Conservation (phyloP, 2,888 invertebrate genomes). For the Tachina lurida region DNA sequence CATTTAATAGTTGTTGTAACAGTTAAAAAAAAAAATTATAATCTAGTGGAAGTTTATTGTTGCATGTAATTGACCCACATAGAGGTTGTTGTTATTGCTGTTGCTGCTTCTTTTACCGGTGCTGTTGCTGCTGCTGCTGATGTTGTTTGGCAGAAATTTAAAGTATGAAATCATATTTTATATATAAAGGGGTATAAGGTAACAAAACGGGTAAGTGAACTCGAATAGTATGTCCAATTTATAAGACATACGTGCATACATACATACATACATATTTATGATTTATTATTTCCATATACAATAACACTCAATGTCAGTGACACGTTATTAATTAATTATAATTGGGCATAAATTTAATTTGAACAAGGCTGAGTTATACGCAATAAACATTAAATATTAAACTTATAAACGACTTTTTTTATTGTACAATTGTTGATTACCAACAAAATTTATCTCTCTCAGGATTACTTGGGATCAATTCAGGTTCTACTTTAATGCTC, state of each 20-base stretch:
- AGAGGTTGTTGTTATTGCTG: constrained; percentile 5
- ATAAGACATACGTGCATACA: background rate
- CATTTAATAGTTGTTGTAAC: constrained; percentile 40
- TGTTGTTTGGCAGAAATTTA: constrained; percentile 21
- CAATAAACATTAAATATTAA: background rate
- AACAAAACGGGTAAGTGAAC: background rate
- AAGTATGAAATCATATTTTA: constrained; percentile 13
- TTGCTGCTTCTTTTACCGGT: constrained; percentile 9
- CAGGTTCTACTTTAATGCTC: too few relatives aligned
- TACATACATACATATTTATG: background rate
- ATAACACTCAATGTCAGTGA: background rate
- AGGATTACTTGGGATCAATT: background rate
- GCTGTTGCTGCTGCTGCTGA: background rate
- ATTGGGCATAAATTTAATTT: background rate
- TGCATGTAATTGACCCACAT: constrained; percentile 69
- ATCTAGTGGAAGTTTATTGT: constrained; percentile 56
- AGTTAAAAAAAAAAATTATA: constrained; percentile 27
- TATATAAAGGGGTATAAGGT: background rate
- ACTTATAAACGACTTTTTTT: background rate
- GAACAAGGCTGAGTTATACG: background rate
- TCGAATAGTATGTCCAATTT: background rate
- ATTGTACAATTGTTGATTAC: background rate
- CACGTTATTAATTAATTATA: background rate
- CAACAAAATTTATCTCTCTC: background rate
- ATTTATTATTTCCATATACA: background rate